Conservation (phyloP, 2,797 vertebrate species). For the Xerus rutilus region DNA sequence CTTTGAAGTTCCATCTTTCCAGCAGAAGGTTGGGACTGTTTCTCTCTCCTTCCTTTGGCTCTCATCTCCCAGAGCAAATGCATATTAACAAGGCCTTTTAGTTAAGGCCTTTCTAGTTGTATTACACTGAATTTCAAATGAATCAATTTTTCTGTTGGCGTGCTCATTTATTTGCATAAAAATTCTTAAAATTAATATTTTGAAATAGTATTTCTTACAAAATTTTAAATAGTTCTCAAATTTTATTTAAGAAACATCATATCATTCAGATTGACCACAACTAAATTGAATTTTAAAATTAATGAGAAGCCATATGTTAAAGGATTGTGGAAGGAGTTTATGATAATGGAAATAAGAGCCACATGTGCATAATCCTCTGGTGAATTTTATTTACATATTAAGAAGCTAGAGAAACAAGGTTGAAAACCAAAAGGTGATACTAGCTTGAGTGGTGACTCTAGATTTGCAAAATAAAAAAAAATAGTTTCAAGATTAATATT, state of each 20-base stretch:
- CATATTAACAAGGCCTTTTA: neutral
- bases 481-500: neutral
- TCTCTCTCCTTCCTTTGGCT: neutral
- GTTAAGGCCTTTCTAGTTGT: neutral
- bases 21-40: neutral
- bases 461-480: neutral
- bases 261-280: neutral
- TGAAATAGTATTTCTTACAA: neutral
- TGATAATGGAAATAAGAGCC: neutral
- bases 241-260: neutral
- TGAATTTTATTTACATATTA: neutral
- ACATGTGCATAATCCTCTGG: neutral
- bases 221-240: neutral
- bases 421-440: neutral
- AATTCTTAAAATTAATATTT: neutral
- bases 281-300: neutral
- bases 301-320: neutral
- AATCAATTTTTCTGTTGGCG: neutral
- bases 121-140: neutral
- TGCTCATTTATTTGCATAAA: neutral
- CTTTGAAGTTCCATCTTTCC: neutral
- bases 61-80: neutral
- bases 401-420: neutral
- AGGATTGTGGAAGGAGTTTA: neutral
- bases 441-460: neutral